Conservation (phyloP, 2,888 invertebrate species). For the Cataglyphis livida region DNA sequence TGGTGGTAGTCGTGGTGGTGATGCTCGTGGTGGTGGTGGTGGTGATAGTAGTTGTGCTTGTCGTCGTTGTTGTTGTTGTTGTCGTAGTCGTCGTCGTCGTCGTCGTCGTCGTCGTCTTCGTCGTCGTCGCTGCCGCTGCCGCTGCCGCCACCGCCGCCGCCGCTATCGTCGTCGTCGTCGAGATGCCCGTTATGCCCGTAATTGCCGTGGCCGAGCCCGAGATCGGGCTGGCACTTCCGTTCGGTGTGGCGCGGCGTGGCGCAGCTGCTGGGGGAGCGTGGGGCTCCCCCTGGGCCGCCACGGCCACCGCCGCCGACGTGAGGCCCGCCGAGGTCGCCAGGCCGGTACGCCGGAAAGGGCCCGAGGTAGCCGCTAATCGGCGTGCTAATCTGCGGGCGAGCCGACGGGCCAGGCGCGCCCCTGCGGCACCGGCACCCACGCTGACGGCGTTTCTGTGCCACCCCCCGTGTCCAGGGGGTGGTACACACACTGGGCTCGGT, state of each 20-base stretch:
- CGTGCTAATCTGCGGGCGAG: conserved; percentile 84
- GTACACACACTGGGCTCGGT: conserved; percentile 82
- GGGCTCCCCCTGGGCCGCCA: conserved; percentile 74
- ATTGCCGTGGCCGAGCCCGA: conserved; percentile 74
- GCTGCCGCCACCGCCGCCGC: conserved; percentile 60
- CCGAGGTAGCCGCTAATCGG: conserved; percentile 86
- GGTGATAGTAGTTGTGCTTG: conserved; percentile 67
- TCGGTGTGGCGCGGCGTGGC: conserved; percentile 73
- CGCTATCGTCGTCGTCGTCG: conserved; percentile 62
- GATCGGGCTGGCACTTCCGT: conserved; percentile 79
- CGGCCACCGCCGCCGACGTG: conserved; percentile 73
- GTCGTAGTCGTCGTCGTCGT: conserved; percentile 72
- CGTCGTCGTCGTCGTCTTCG: background rate
- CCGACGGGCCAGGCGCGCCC: conserved; percentile 88
- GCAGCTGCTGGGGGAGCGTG: conserved; percentile 73
- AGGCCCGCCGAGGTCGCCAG: conserved; percentile 74
- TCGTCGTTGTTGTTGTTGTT: conserved; percentile 66
- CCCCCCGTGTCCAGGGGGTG: conserved; percentile 88
- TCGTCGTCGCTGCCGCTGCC: background rate
- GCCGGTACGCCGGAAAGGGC: conserved; percentile 84
- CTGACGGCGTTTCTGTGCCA: conserved; percentile 85
- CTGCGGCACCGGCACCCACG: conserved; percentile 89
- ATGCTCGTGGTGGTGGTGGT: conserved; percentile 75
- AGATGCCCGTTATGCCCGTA: conserved; percentile 70
- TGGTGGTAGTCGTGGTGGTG: conserved; percentile 76